phyloP scores from a whole-genome alignment of 1,140 invertebrate species.

The Belonocnema kinseyi region DNA sequence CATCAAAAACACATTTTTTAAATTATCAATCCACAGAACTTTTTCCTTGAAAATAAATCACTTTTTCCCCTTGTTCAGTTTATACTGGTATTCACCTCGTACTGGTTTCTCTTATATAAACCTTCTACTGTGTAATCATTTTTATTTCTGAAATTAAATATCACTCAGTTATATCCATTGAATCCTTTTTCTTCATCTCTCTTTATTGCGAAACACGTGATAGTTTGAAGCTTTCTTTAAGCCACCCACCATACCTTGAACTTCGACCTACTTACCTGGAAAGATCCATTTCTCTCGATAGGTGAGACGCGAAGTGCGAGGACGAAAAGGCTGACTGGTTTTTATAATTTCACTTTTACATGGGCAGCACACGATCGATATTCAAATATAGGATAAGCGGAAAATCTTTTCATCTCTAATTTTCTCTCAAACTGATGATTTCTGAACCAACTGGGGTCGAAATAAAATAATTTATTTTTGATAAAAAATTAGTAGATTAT shows the following conservation, averaged over 20 bases:
- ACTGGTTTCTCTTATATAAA: too few species aligned
- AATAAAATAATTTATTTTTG: background rate
- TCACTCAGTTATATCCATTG: too few species aligned
- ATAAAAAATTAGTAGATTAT: too few species aligned
- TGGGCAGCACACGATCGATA: background rate
- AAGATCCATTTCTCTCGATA: conserved; percentile 46
- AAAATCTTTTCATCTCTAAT: background rate
- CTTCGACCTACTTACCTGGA: conserved; percentile 51
- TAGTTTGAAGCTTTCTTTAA: conserved; percentile 8
- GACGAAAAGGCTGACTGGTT: conserved; percentile 18
- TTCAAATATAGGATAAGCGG: background rate
- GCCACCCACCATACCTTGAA: conserved; percentile 40
- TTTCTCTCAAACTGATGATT: background rate
- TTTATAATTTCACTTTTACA: conserved; percentile 22
- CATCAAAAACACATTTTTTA: too few species aligned
- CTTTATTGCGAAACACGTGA: background rate
- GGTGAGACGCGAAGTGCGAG: conserved; percentile 32
- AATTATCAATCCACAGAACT: too few species aligned
- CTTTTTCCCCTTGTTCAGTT: too few species aligned
- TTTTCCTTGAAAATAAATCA: too few species aligned
- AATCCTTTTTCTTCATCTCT: too few species aligned
- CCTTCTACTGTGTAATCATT: too few species aligned
- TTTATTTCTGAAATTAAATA: too few species aligned
- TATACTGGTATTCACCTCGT: too few species aligned
- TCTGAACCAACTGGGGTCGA: background rate